phyloP scores from a whole-genome alignment of 2,797 vertebrate species.

The Threskiornis aethiopicus region DNA sequence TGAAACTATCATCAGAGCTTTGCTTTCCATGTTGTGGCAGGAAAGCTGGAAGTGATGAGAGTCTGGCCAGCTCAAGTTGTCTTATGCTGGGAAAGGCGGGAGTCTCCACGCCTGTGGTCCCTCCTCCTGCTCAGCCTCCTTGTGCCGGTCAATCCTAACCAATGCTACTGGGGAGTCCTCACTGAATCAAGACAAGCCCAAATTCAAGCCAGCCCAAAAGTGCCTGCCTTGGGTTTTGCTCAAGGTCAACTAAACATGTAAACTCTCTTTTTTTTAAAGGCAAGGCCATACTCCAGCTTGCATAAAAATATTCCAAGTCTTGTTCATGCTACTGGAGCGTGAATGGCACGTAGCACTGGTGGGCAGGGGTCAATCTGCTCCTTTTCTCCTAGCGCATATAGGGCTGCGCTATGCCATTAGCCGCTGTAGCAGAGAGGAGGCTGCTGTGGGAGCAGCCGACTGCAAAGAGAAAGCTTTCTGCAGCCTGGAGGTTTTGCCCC shows the following conservation, averaged over 20 bases:
- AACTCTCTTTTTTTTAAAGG: neutral
- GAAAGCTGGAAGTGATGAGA: neutral
- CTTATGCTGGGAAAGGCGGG: neutral
- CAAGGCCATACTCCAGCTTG: neutral
- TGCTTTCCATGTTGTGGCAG: neutral
- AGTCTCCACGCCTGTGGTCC: neutral
- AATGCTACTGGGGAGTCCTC: neutral
- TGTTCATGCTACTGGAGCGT: fast-evolving
- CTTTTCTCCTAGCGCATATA: fast-evolving
- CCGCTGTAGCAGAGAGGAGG: neutral
- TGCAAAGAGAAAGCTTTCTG: neutral
- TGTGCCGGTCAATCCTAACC: neutral
- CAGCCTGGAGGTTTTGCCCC: neutral
- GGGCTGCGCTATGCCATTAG: neutral
- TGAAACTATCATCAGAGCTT: neutral
- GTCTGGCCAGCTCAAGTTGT: neutral
- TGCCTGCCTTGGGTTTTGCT: neutral
- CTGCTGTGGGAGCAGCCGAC: neutral
- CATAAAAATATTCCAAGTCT: neutral
- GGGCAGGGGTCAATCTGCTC: fast-evolving
- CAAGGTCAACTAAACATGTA: neutral
- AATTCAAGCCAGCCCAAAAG: neutral
- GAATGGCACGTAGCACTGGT: fast-evolving
- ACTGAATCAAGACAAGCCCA: neutral
- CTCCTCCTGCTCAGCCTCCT: neutral